Evolutionary conservation across 2,888 invertebrate species (phyloP), one percentile per base, ranked within the genome.

Genomic region (Caenorhabditis auriculariae): DNA sequence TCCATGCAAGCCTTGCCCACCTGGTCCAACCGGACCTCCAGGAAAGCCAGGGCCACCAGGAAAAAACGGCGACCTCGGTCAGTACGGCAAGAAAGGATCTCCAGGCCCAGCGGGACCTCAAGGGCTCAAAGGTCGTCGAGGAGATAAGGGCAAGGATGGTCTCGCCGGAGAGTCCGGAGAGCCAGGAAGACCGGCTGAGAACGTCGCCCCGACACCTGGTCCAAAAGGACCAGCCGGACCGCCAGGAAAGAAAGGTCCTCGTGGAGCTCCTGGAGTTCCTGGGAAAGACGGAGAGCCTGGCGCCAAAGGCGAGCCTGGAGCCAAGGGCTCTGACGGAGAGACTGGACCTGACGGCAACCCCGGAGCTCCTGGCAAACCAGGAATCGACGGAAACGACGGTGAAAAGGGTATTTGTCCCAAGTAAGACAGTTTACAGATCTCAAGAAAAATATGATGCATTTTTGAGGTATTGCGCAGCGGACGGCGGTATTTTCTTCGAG

Each of bases 121-220:
- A 6, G 69, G 69, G 28, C 60, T 56, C 19, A 58, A 63, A 41
- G 75, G 75, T 51, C 46, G 55, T 43, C 55, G 57, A 24, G 69
- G 69, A 49, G 61, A 59, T 21, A 52, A 60, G 35, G 74, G 74
- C 41, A 73, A 60, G 41, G 61, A 67, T n/a, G 75, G 75, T 48
- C 37, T 45, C 15, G 60, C 70, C 24, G 76, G 75, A 50, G 47
- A 49, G 21, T 54, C 62, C 19, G 69, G 69, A 57, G 38, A 44
- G 9, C 48, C 61, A 23, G 66, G 66, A 54, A 43, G 44, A 4
- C 51, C 54, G 27, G 62, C 37, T n/a, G 49, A 38, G 27, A 45
- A 62, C 17, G 43, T 44, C 9, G 41, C 42, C 26, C 43, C 54
- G 1, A 19, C 58, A 9, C 57, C 54, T 26, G 69, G 66, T 49